These are phyloP conservation scores for Dyspetes luteomarginatus DNA, from an alignment of 2,888 invertebrate species.

Conservation along the genomic window DNA sequence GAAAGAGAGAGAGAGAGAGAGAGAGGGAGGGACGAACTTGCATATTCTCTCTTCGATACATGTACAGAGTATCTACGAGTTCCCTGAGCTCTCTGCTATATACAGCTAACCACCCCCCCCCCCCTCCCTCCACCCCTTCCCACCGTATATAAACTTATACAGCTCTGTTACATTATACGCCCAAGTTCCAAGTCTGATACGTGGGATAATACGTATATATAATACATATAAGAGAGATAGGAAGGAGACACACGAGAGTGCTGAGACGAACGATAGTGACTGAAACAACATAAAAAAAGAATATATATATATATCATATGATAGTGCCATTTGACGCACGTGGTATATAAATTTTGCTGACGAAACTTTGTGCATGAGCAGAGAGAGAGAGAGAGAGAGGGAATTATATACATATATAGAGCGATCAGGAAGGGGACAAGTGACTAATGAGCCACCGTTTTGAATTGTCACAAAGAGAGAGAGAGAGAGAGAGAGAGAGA, in stretches of 20 bases:
- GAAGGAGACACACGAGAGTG: not conserved
- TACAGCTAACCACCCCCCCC: constrained; percentile 10
- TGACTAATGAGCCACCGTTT: constrained; percentile 24
- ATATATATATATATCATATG: constrained; percentile 1
- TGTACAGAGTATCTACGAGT: not conserved
- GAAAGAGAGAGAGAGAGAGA: no score
- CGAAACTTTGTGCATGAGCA: constrained; percentile 13
- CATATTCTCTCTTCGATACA: not conserved
- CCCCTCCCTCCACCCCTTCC: not conserved
- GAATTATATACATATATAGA: not conserved
- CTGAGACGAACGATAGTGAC: constrained; percentile 3
- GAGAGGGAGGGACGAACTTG: no score
- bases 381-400: not conserved
- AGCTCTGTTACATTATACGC: not conserved
- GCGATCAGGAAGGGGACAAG: not conserved
- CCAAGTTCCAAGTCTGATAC: not conserved
- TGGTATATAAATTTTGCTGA: constrained; percentile 18
- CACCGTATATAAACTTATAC: not conserved
- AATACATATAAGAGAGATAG: no score
- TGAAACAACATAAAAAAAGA: no score
- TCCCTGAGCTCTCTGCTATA: not conserved
- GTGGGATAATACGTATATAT: constrained; percentile 20
- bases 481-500: not conserved
- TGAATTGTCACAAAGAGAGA: constrained; percentile 21
- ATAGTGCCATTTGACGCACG: constrained; percentile 18